Conservation (phyloP, 2,113 vertebrate species). For the Oncorhynchus masou region DNA sequence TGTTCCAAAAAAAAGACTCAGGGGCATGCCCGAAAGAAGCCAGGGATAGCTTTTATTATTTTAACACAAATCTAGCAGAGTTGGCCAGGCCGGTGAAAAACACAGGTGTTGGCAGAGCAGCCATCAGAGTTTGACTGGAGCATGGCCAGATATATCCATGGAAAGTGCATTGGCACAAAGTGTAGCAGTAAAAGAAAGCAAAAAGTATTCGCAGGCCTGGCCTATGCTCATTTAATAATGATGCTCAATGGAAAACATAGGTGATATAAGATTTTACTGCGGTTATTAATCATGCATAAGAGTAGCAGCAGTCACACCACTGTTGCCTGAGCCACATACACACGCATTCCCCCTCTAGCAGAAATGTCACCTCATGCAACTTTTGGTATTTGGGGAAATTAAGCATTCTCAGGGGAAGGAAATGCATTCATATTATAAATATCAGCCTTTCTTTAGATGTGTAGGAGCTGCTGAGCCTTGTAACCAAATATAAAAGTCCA, state of each 20-base stretch:
- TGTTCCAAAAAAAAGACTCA: background rate
- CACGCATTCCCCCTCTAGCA: conserved; percentile 32
- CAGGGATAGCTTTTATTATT: background rate
- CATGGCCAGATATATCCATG: background rate
- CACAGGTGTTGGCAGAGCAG: no score
- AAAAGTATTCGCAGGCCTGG: background rate
- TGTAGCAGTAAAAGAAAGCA: background rate
- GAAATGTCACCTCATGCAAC: conserved; percentile 43
- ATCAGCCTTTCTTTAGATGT: conserved; percentile 20
- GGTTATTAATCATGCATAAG: conserved; percentile 50
- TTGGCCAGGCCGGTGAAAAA: background rate
- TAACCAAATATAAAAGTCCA: background rate
- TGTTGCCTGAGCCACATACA: background rate
- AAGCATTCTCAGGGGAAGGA: conserved; percentile 12
- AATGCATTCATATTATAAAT: conserved; percentile 35
- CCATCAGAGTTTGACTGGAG: background rate
- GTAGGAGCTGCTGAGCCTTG: background rate
- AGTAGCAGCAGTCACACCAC: conserved; percentile 1
- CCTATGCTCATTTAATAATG: conserved; percentile 42
- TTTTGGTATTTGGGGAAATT: conserved; percentile 40
- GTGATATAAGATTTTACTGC: conserved; percentile 46
- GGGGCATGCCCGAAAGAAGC: background rate
- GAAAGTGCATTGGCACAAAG: background rate
- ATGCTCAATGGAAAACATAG: conserved; percentile 36
- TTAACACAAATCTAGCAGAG: background rate